These are phyloP conservation scores for Sclerodermus sp. DNA, from an alignment of 2,888 invertebrate species.

Conservation along the genomic window DNA sequence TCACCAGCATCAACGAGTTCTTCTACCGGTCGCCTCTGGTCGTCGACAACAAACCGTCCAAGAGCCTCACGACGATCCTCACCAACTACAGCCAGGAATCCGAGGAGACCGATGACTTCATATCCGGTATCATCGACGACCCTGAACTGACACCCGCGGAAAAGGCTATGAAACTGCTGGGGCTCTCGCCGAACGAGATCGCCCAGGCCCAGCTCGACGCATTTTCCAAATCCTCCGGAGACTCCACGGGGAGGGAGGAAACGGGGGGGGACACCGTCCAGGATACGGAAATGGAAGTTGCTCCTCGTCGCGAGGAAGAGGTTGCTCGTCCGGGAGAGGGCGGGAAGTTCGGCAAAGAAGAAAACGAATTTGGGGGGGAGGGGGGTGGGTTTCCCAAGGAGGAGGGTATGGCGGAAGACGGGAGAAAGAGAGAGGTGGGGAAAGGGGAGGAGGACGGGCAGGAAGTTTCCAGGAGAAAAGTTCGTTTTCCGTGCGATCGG, in stretches of 20 bases:
- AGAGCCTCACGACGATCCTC: slow-evolving; percentile 29
- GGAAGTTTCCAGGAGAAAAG: no score
- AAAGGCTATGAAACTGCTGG: slow-evolving; percentile 35
- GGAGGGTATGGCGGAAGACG: background rate
- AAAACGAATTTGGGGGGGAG: no score
- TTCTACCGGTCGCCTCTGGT: slow-evolving; percentile 1
- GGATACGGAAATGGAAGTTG: no score
- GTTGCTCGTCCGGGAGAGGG: no score
- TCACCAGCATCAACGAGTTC: slow-evolving; percentile 20
- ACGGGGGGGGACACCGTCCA: no score
- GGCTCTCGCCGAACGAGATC: slow-evolving; percentile 27
- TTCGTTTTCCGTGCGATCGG: background rate
- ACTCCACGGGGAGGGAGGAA: no score
- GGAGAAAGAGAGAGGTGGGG: background rate
- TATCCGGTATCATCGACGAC: slow-evolving; percentile 15
- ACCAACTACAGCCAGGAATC: slow-evolving; percentile 25
- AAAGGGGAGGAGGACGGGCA: background rate
- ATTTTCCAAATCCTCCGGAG: no score
- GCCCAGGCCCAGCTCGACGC: no score
- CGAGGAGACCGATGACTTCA: slow-evolving; percentile 15
- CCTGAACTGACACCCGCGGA: slow-evolving; percentile 25
- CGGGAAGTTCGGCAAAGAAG: no score
- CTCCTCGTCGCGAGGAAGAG: no score
- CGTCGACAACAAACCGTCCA: slow-evolving; percentile 8
- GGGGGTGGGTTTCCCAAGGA: no score